These are phyloP conservation scores for Exaiptasia diaphana DNA, from an alignment of 64 coral and sea anemone genomes.

Conservation along the genomic window DNA sequence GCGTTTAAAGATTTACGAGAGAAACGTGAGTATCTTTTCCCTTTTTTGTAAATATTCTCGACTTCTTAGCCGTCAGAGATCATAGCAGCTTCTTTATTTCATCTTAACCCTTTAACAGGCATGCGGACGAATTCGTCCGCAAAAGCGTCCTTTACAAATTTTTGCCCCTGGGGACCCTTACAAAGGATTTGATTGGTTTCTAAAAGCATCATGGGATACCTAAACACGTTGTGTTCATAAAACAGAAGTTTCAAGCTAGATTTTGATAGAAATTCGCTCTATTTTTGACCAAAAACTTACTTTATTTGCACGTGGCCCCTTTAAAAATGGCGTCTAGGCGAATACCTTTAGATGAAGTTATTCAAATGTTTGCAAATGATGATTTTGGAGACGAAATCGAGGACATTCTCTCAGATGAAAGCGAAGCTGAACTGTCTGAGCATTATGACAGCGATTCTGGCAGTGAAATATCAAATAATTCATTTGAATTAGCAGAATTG, in stretches of 20 bases:
- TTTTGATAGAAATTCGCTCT: not conserved
- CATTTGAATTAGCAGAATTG: not conserved
- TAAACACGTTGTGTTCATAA: not conserved
- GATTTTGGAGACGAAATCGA: not conserved
- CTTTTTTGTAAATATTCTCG: too few species aligned
- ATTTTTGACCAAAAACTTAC: not conserved
- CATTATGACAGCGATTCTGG: not conserved
- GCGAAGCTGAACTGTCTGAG: not conserved
- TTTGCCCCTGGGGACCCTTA: not conserved
- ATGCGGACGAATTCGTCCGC: not conserved
- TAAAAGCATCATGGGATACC: not conserved
- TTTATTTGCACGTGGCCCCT: not conserved
- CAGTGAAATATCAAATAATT: not conserved
- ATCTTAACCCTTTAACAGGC: not conserved
- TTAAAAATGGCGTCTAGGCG: not conserved
- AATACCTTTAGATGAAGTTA: not conserved
- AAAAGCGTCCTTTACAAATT: not conserved
- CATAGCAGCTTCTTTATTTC: too few species aligned
- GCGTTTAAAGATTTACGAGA: too few species aligned
- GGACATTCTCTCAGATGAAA: not conserved
- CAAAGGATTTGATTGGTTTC: not conserved
- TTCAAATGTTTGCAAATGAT: not conserved
- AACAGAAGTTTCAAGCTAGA: too few species aligned
- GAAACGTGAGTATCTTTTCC: too few species aligned
- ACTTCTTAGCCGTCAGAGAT: too few species aligned